Evolutionary conservation across 1,140 invertebrate species (phyloP), one percentile per base, ranked within the genome.

Genomic region (Drosophila ironensis): DNA sequence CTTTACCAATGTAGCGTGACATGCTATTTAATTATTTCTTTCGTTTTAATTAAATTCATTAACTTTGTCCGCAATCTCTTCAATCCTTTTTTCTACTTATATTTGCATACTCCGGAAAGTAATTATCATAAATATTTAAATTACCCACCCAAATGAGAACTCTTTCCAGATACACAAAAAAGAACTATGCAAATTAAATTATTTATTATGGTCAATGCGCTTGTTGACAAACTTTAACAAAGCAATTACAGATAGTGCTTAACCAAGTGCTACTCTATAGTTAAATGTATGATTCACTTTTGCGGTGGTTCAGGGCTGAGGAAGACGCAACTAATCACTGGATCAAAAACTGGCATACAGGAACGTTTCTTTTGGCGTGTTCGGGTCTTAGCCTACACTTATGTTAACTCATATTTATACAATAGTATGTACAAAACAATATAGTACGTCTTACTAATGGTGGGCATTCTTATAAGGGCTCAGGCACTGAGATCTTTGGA

Each of bases 401-500:
- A 19, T 4, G 7, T 14, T n/a, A n/a, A n/a, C n/a, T n/a, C n/a
- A n/a, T n/a, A n/a, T n/a, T n/a, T n/a, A n/a, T n/a, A n/a, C n/a
- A 35, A 44, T 14, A 27, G 3, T 76, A 78, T 72, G 5, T 68
- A 78, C 60, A 76, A 12, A 33, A 30, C 24, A 14, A 4, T 12
- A 30, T 40, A n/a, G n/a, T n/a, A n/a, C n/a, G 37, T 47, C 45
- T 70, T 74, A 66, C 60, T 53, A 72, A 60, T 66, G 42, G 33
- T 42, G 30, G 57, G 54, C 40, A 46, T 60, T 63, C 59, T 38
- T 30, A 47, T 63, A 63, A 40, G 57, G 60, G 60, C 60, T 63
- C 60, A 63, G 60, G 60, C 60, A 59, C 54, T 87, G 80, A 86
- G 80, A 86, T 86, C 80, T 87, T 86, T 75, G 71, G 66, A 61